Evolutionary conservation across 2,113 vertebrate species (phyloP), one percentile per base, ranked within the genome.

Genomic region (Lampris incognitus): DNA sequence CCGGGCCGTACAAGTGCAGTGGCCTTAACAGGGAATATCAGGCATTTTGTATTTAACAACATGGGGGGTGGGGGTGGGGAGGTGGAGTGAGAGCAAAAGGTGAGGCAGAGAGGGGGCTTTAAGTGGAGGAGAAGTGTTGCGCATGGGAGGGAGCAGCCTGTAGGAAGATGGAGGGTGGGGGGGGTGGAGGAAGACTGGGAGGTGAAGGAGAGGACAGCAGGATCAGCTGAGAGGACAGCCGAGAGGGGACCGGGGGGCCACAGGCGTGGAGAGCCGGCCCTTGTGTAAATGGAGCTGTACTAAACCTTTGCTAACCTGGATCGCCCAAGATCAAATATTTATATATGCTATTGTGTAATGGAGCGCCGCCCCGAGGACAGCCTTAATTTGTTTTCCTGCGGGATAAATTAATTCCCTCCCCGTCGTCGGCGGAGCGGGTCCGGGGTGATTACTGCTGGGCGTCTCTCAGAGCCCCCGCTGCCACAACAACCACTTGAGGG

Each of bases 291-390:
- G 90, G 91, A 93, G 88, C 93, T 93, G 90, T 90, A 88, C 91
- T 92, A 93, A 94, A 94, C 93, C 92, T 94, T 91, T 91, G 89
- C 88, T 92, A 93, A 94, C 93, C 93, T 93, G 92, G 76, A 91
- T 93, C 75, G 64, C 81, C 83, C 88, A 87, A 92, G 92, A 95
- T 95, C 89, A 95, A 95, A 95, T 94, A 95, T 95, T 94, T 94
- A 95, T 94, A 93, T 94, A 94, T 93, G 94, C 92, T 91, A 89
- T 94, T 94, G 93, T 95, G 87, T 92, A 91, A 91, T 82, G 38
- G 90, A 72, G 86, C 78, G 48, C 83, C 48, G 44, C 57, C 58
- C 83, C 79, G 79, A 92, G 86, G 39, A 87, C 89, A 72, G 70
- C 79, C 85, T 91, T 94, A 93, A 94, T 94, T 94, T 94, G 93